Conservation (phyloP, 1,140 invertebrate genomes). For the Amyelois transitella region DNA sequence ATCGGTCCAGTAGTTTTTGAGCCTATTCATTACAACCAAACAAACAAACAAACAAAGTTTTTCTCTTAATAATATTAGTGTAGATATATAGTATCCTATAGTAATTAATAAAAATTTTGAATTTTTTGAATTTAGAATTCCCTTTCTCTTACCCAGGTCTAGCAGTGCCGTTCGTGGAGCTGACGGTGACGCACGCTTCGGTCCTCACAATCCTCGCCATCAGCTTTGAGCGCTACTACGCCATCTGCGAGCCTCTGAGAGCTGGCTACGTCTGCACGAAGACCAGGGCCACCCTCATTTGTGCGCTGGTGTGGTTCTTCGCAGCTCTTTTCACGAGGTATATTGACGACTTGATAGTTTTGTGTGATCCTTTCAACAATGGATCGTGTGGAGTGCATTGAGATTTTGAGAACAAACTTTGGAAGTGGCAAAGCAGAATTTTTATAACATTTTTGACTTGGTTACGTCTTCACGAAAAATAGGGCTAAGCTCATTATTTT, state of each 20-base stretch:
- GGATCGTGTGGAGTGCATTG: no score
- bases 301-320: conserved; percentile 88
- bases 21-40: no score
- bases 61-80: no score
- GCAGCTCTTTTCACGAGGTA: conserved; percentile 91
- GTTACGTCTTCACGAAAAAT: no score
- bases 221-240: conserved; percentile 95
- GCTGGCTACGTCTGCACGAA: conserved; percentile 94
- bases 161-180: conserved; percentile 92
- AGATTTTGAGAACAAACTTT: no score
- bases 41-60: no score
- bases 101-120: not conserved
- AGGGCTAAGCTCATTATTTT: no score
- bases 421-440: no score
- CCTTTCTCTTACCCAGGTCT: conserved; percentile 78
- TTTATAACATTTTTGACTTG: no score
- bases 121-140: not conserved
- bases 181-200: conserved; percentile 94
- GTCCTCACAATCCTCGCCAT: conserved; percentile 95
- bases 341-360: conserved; percentile 9
- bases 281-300: conserved; percentile 87
- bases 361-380: no score
- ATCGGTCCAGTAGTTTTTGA: no score
- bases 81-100: no score
- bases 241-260: conserved; percentile 93